These are phyloP conservation scores for Ceratosolen fusciceps DNA, from an alignment of 1,140 invertebrate species.

Conservation along the genomic window DNA sequence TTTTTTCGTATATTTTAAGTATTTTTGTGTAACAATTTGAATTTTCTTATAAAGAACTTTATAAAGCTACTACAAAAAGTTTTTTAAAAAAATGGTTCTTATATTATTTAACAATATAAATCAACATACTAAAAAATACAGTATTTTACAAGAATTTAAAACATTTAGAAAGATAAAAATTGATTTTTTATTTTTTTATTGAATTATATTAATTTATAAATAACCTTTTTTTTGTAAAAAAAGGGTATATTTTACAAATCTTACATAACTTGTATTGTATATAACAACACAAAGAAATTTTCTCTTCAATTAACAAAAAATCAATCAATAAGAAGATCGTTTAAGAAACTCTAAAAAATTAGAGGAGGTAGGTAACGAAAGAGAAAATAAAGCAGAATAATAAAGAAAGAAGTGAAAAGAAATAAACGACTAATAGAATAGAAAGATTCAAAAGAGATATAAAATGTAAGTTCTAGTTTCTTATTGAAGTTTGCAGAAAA, in stretches of 20 bases:
- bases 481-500: constrained; percentile 38
- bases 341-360: constrained; percentile 54
- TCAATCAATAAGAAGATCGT: constrained; percentile 58
- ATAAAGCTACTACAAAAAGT: too few relatives aligned
- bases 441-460: constrained; percentile 31
- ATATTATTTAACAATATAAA: too few relatives aligned
- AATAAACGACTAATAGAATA: constrained; percentile 14
- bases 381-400: constrained; percentile 18
- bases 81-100: too few relatives aligned
- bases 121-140: too few relatives aligned
- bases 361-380: constrained; percentile 7
- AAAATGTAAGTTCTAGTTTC: constrained; percentile 37
- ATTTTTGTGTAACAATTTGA: too few relatives aligned
- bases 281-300: background rate
- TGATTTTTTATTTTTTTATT: constrained; percentile 16
- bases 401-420: constrained; percentile 23
- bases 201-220: constrained; percentile 18
- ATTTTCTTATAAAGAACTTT: too few relatives aligned
- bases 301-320: constrained; percentile 66
- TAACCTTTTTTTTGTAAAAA: constrained; percentile 59
- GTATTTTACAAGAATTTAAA: background rate
- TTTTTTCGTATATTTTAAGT: too few relatives aligned
- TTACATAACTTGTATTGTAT: background rate
- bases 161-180: constrained; percentile 25
- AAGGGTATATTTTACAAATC: constrained; percentile 42